Conservation (phyloP, 2,888 invertebrate genomes). For the Chymomyza fuscimana region DNA sequence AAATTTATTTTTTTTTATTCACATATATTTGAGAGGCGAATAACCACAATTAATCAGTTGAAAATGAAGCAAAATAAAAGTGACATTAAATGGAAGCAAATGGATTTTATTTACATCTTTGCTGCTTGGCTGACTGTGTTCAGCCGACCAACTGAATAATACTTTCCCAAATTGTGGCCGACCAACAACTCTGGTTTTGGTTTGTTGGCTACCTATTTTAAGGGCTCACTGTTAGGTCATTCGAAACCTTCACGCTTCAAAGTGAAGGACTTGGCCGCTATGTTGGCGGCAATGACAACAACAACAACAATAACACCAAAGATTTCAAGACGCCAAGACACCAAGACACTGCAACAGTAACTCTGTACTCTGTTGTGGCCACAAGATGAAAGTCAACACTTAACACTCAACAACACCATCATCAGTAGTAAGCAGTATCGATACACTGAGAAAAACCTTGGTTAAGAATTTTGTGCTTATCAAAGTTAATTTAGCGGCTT, state of each 20-base stretch:
- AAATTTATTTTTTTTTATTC: not conserved
- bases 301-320: constrained; percentile 26
- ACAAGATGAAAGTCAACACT: constrained; percentile 75
- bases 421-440: constrained; percentile 11
- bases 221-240: constrained; percentile 48
- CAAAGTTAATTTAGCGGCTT: too few species aligned
- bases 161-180: constrained; percentile 51
- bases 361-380: constrained; percentile 34
- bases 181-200: constrained; percentile 33
- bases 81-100: constrained; percentile 65
- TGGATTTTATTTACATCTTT: constrained; percentile 59
- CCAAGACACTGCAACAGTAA: constrained; percentile 12
- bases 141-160: constrained; percentile 19
- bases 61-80: constrained; percentile 58
- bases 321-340: constrained; percentile 22
- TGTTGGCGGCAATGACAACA: constrained; percentile 26
- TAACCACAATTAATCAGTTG: constrained; percentile 26
- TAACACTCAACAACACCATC: constrained; percentile 50
- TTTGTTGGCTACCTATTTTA: constrained; percentile 13
- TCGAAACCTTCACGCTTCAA: constrained; percentile 68
- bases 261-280: constrained; percentile 64
- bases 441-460: constrained; percentile 3
- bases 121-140: not conserved
- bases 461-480: not conserved
- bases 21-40: not conserved